Conservation (phyloP, 2,888 invertebrate genomes). For the Synergus itoensis region DNA sequence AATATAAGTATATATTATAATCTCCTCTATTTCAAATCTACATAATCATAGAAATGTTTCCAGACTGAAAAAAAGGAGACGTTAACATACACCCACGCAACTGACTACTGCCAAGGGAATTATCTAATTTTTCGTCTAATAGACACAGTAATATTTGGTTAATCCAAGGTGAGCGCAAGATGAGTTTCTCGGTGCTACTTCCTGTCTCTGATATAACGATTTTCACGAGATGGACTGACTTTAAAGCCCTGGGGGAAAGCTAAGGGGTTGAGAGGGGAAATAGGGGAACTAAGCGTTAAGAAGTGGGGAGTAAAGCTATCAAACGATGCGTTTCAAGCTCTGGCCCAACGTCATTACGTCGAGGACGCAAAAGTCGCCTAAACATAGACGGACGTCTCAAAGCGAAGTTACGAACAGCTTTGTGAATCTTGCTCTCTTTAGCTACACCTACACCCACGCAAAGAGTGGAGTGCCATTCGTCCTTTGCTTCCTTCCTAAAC, state of each 20-base stretch:
- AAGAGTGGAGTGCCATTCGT: not conserved
- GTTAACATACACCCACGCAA: constrained; percentile 15
- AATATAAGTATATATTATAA: not conserved
- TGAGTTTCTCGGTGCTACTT: not conserved
- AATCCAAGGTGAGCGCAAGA: not conserved
- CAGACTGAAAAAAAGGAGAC: constrained; percentile 5
- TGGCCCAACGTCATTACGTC: constrained; percentile 35
- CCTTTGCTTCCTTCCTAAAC: constrained; percentile 8
- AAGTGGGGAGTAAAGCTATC: constrained; percentile 22
- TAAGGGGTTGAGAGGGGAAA: not conserved
- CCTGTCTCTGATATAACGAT: constrained; percentile 1
- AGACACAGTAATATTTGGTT: constrained; percentile 9
- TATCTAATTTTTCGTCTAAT: constrained; percentile 8
- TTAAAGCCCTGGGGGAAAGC: not conserved
- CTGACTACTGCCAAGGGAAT: constrained; percentile 3
- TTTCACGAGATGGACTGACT: not conserved
- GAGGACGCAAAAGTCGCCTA: constrained; percentile 38
- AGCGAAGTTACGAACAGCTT: constrained; percentile 29
- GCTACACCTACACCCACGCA: constrained; percentile 19
- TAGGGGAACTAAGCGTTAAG: not conserved
- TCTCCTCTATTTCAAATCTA: not conserved
- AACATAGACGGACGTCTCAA: constrained; percentile 40
- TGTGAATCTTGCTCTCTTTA: constrained; percentile 33
- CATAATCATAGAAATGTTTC: not conserved
- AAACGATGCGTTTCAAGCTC: constrained; percentile 25